A percentile compares a stretch with the other conserved stretches of the same genome.
Evolutionary conservation across 2,113 vertebrate species (phyloP).

Genomic region (Piprites chloris): DNA sequence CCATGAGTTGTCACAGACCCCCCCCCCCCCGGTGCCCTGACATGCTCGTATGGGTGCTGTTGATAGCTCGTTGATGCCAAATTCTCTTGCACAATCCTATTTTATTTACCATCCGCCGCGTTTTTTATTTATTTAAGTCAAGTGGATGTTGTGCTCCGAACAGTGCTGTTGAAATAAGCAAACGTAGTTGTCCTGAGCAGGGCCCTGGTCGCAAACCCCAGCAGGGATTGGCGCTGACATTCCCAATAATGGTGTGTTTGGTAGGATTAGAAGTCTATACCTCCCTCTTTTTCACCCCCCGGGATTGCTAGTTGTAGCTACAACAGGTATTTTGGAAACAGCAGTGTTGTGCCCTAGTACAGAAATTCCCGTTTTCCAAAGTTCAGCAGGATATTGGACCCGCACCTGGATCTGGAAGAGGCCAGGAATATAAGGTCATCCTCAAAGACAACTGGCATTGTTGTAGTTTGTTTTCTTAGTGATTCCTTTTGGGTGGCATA

Average conservation of each 20-base stretch:
- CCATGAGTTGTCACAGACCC: accelerated
- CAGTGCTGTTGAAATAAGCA: neutral
- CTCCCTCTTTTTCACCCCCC: accelerated
- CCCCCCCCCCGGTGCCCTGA: accelerated
- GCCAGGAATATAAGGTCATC: neutral
- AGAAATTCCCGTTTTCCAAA: neutral
- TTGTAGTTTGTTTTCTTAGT: neutral
- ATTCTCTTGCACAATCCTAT: neutral
- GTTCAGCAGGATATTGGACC: neutral
- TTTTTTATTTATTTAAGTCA: neutral
- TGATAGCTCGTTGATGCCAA: accelerated
- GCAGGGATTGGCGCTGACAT: accelerated
- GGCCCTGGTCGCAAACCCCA: neutral
- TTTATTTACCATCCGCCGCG: neutral
- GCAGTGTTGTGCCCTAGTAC: neutral
- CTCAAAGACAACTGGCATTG: neutral
- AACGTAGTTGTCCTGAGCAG: neutral
- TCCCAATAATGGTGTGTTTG: no score
- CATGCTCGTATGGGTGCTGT: accelerated
- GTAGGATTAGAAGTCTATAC: neutral
- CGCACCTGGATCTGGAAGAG: neutral
- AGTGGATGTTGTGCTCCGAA: neutral
- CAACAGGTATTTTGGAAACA: neutral
- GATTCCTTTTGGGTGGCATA: neutral
- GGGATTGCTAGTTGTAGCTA: accelerated